These are phyloP conservation scores for Odontocolon sp. DNA, from an alignment of 2,888 invertebrate genomes.

Conservation along the genomic window DNA sequence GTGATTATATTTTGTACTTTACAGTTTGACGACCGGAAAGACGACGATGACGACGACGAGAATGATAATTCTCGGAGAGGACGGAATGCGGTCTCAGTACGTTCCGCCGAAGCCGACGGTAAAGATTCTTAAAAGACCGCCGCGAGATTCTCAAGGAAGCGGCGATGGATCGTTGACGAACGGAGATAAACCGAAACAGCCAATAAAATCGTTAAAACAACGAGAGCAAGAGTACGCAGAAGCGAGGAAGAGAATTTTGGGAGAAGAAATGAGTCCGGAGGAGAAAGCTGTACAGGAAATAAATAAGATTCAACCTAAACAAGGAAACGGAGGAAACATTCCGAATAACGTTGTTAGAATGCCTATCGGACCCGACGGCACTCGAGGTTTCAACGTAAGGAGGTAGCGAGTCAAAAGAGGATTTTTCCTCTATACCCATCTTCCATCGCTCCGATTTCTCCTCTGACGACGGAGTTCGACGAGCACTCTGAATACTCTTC, in stretches of 20 bases:
- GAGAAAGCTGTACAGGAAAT: slow-evolving; percentile 81
- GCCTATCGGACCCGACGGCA: slow-evolving; percentile 91
- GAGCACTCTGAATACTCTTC: too few relatives aligned
- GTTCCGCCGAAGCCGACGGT: slow-evolving; percentile 91
- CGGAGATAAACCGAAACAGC: slow-evolving; percentile 87
- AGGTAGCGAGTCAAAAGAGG: slow-evolving; percentile 83
- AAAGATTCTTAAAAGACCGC: slow-evolving; percentile 90
- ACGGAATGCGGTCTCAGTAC: slow-evolving; percentile 90
- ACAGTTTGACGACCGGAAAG: slow-evolving; percentile 68
- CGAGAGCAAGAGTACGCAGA: slow-evolving; percentile 97
- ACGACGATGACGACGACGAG: slow-evolving; percentile 82
- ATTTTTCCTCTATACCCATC: slow-evolving; percentile 68
- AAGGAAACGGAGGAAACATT: slow-evolving; percentile 59
- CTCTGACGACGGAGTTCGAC: slow-evolving; percentile 44
- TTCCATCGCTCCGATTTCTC: slow-evolving; percentile 72
- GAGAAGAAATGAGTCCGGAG: slow-evolving; percentile 91
- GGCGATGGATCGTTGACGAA: slow-evolving; percentile 84
- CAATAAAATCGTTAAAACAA: slow-evolving; percentile 92
- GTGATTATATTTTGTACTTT: background rate
- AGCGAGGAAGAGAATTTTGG: slow-evolving; percentile 94
- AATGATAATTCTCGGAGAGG: slow-evolving; percentile 89
- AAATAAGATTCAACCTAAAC: slow-evolving; percentile 79
- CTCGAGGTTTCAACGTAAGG: slow-evolving; percentile 86
- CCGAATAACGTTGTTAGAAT: slow-evolving; percentile 84
- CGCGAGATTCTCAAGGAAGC: slow-evolving; percentile 80